Evolutionary conservation across 2,797 vertebrate genomes (phyloP), one percentile per base, ranked within the genome.

Genomic region (Catamblyrhynchus diadema): DNA sequence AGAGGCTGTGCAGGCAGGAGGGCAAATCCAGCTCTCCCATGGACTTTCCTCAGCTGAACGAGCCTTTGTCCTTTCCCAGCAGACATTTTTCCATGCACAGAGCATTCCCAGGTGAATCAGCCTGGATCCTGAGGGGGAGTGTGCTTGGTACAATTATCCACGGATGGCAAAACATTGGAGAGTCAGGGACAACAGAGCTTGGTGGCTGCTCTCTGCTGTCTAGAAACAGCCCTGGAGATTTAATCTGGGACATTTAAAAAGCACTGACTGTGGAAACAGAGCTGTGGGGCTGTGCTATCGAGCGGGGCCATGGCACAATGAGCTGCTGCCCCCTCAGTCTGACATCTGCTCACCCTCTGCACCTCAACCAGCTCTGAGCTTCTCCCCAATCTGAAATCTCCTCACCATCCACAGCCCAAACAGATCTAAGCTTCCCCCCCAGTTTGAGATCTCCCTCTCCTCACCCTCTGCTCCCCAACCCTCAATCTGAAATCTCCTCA

Each of bases 181-280:
- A 86, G 60, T 41, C 28, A 8, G 70, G 0, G 25, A 75, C 72
- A 59, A 54, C 27, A 54, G 73, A 54, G 73, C 86, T 86, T 14
- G 10, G 22, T 14, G 62, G 62, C 83, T 93, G 66, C 32, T 80
- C 73, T 69, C 81, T 84, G 88, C 86, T 94, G 42, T 93, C 83
- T 88, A 79, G 45, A 92, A 93, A 69, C 48, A 69, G 59, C 62
- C 45, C 83, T 70, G 88, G 54, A 92, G 91, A 90, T 90, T 69
- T 79, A n/a, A 93, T 88, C 88, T 79, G 67, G n/a, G 47, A 11
- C 25, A 6, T 2, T 69, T 44, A 44, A 47, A 39, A 35, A 41
- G 83, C 83, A 12, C 10, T 35, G 45, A 9, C 50, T 39, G 50
- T 41, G 83, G 50, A 88, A 62, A 30, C 1, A 0, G 75, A 93